phyloP scores from a whole-genome alignment of 2,113 vertebrate genomes.

The Clupea harengus region DNA sequence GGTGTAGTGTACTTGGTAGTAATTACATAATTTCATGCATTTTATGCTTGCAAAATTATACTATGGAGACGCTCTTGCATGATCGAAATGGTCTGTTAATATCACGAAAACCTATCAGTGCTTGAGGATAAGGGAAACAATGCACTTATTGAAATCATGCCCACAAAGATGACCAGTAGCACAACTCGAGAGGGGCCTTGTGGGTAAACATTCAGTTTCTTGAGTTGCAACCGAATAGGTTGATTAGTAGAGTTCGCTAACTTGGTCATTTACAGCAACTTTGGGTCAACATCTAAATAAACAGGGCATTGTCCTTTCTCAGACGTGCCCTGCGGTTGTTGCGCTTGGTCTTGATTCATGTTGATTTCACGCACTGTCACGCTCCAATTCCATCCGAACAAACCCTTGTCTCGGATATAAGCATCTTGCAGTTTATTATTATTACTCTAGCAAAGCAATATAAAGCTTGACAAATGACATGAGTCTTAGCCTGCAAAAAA shows the following conservation, averaged over 20 bases:
- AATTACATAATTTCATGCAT: slow-evolving; percentile 1
- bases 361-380: slow-evolving; percentile 70
- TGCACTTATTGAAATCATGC: not conserved
- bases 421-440: not conserved
- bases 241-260: not conserved
- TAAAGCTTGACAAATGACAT: not conserved
- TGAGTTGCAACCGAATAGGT: not conserved
- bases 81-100: not conserved
- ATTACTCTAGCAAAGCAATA: not conserved
- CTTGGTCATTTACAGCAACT: not conserved
- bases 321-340: slow-evolving; percentile 29
- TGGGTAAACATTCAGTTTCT: not conserved
- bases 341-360: slow-evolving; percentile 57
- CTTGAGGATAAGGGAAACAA: not conserved
- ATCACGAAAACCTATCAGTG: not conserved
- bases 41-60: not conserved
- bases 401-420: slow-evolving; percentile 18
- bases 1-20: not conserved
- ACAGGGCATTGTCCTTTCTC: slow-evolving; percentile 33
- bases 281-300: not conserved
- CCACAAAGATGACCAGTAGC: not conserved
- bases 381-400: slow-evolving; percentile 52
- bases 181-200: not conserved
- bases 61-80: not conserved
- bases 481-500: not conserved